Conservation (phyloP, 1,140 invertebrate genomes). For the Psix sp. region DNA sequence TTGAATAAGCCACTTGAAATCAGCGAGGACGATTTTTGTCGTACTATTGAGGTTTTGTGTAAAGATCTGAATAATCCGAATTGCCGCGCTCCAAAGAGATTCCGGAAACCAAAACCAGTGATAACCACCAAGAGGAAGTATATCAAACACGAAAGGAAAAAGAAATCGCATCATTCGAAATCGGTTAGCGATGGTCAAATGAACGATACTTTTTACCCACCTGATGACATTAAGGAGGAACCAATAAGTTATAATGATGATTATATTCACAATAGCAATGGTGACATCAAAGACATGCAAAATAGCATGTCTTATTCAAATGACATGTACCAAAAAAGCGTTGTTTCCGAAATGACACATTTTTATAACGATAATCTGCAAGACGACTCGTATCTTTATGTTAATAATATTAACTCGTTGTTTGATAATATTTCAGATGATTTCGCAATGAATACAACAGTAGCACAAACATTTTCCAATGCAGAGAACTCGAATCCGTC, state of each 20-base stretch:
- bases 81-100: slow-evolving; percentile 51
- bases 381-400: slow-evolving; percentile 34
- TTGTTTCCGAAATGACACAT: slow-evolving; percentile 20
- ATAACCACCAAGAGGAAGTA: slow-evolving; percentile 32
- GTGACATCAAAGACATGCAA: slow-evolving; percentile 14
- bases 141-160: slow-evolving; percentile 25
- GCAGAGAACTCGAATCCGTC: slow-evolving; percentile 43
- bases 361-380: slow-evolving; percentile 36
- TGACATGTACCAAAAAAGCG: slow-evolving; percentile 31
- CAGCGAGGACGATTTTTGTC: slow-evolving; percentile 52
- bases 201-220: slow-evolving; percentile 2
- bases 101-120: slow-evolving; percentile 36
- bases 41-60: slow-evolving; percentile 48
- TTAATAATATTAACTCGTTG: slow-evolving; percentile 39
- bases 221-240: slow-evolving; percentile 9
- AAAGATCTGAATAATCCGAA: slow-evolving; percentile 44
- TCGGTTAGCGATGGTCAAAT: background rate
- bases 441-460: slow-evolving; percentile 26
- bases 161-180: slow-evolving; percentile 22
- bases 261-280: background rate
- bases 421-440: slow-evolving; percentile 49
- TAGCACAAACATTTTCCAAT: slow-evolving; percentile 38
- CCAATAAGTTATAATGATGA: background rate
- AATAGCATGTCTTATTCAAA: slow-evolving; percentile 28
- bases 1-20: slow-evolving; percentile 56